Evolutionary conservation across 2,888 invertebrate genomes (phyloP).

Genomic region (Coremacera marginata): DNA sequence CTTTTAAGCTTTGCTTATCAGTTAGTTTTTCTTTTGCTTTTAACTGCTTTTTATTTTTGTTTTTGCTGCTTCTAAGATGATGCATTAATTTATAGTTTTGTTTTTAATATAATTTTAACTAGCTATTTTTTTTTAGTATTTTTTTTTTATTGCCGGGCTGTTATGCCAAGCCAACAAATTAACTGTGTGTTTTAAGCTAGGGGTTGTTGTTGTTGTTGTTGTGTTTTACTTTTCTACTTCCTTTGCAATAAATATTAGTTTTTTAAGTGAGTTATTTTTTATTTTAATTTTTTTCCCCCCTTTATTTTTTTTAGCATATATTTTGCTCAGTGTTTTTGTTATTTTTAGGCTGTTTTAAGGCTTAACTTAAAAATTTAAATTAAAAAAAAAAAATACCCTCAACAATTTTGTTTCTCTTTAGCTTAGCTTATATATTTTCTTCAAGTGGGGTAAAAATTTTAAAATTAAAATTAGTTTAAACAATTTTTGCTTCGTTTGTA

Average conservation of each 20-base stretch:
- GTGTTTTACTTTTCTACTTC: not conserved
- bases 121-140: too few species aligned
- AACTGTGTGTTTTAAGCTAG: not conserved
- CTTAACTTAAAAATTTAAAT: not conserved
- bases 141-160: too few species aligned
- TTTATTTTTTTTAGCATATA: not conserved
- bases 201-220: not conserved
- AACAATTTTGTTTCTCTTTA: slow-evolving; percentile 17
- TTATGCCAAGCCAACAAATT: not conserved
- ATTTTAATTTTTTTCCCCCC: not conserved
- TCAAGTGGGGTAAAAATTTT: not conserved
- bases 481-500: slow-evolving; percentile 15
- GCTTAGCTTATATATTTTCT: not conserved
- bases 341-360: not conserved
- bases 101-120: too few species aligned
- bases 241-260: not conserved
- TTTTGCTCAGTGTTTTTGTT: slow-evolving; percentile 33
- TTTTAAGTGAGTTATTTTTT: slow-evolving; percentile 5
- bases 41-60: too few species aligned
- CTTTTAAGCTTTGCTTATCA: too few species aligned
- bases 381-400: slow-evolving; percentile 41
- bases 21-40: too few species aligned
- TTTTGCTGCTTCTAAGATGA: too few species aligned
- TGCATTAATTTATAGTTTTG: too few species aligned
- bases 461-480: not conserved